phyloP scores from a whole-genome alignment of 2,113 vertebrate genomes.

The Chlorodrepanis virens region DNA sequence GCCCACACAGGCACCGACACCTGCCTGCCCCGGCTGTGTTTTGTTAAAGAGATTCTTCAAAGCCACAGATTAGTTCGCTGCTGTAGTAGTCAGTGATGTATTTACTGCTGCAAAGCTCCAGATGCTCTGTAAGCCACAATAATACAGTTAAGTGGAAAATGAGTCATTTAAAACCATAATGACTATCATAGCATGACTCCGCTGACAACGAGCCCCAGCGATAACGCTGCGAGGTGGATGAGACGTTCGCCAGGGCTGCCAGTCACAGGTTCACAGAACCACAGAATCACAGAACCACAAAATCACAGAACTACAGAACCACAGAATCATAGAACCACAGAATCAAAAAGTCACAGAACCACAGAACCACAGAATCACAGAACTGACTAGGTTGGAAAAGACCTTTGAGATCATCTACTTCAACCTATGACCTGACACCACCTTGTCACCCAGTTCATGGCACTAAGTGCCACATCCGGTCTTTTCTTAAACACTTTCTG shows the following conservation, averaged over 20 bases:
- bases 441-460: not conserved
- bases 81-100: not conserved
- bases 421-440: not conserved
- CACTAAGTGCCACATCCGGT: not conserved
- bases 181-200: not conserved
- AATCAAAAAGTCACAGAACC: no score
- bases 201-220: not conserved
- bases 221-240: fast-evolving
- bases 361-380: no score
- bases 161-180: conserved; percentile 1
- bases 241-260: fast-evolving
- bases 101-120: not conserved
- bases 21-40: fast-evolving
- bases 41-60: not conserved
- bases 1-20: not conserved
- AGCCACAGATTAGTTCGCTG: not conserved
- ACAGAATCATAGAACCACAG: not conserved
- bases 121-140: not conserved
- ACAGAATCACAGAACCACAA: not conserved
- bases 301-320: not conserved
- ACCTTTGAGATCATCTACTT: not conserved
- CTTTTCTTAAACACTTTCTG: not conserved
- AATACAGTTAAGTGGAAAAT: conserved; percentile 45
- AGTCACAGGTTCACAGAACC: not conserved
- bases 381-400: not conserved